These are phyloP conservation scores for Epinotia demarniana DNA, from an alignment of 2,888 invertebrate genomes.

Conservation along the genomic window DNA sequence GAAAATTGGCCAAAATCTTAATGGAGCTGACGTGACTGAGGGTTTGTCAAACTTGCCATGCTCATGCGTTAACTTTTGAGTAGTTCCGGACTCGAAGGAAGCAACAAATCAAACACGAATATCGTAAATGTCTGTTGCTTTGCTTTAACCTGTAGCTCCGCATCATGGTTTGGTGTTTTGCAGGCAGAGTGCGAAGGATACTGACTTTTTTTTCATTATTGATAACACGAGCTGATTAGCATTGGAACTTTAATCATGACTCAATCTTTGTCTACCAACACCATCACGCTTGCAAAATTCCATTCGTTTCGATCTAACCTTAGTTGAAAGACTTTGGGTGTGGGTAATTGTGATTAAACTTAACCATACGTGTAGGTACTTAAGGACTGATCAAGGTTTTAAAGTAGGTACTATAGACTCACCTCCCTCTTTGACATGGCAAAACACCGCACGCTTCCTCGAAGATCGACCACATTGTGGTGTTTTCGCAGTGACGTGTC, in stretches of 20 bases:
- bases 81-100: not conserved
- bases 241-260: no score
- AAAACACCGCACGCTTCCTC: not conserved
- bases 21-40: conserved; percentile 1
- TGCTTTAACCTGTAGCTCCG: conserved; percentile 1
- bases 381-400: not conserved
- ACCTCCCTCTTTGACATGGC: not conserved
- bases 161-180: not conserved
- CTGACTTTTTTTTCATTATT: not conserved
- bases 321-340: not conserved
- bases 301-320: conserved; percentile 2
- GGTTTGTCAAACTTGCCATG: not conserved
- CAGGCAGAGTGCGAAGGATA: not conserved
- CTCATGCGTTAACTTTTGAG: not conserved
- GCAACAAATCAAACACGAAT: not conserved
- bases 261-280: not conserved
- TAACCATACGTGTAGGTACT: not conserved
- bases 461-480: not conserved
- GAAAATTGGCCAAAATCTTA: not conserved
- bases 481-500: not conserved
- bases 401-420: not conserved
- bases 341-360: not conserved
- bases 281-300: not conserved
- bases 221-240: no score
- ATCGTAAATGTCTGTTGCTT: not conserved